phyloP scores from a whole-genome alignment of 2,888 invertebrate species.

The Drosophila kambysellisi region DNA sequence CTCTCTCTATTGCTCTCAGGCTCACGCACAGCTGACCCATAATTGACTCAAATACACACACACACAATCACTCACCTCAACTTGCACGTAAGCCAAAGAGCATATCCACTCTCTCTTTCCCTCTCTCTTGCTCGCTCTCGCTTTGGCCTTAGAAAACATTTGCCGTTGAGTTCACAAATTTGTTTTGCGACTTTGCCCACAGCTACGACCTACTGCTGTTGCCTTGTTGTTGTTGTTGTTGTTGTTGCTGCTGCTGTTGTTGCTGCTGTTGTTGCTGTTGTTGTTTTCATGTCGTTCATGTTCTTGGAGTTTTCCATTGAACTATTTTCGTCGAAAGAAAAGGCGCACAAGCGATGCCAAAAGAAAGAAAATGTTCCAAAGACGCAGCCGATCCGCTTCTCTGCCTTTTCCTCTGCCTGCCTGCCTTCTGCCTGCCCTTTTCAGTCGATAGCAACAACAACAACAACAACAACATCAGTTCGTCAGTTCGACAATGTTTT shows the following conservation, averaged over 20 bases:
- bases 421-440: conserved; percentile 35
- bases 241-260: neutral
- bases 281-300: conserved; percentile 20
- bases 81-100: conserved; percentile 51
- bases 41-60: conserved; percentile 58
- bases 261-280: conserved; percentile 20
- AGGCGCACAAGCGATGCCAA: conserved; percentile 29
- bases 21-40: conserved; percentile 79
- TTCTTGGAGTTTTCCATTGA: conserved; percentile 74
- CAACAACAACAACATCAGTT: conserved; percentile 22
- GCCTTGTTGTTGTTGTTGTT: conserved; percentile 15
- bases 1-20: conserved; percentile 31
- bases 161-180: conserved; percentile 45
- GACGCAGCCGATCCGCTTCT: conserved; percentile 51
- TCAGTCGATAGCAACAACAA: conserved; percentile 12
- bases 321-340: conserved; percentile 69
- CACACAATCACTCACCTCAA: conserved; percentile 41
- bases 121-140: conserved; percentile 6
- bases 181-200: conserved; percentile 42
- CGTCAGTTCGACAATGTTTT: conserved; percentile 62
- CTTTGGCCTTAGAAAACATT: conserved; percentile 48
- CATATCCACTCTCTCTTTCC: conserved; percentile 14
- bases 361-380: conserved; percentile 58
- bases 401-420: conserved; percentile 32
- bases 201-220: conserved; percentile 56